Base-by-base conservation (phyloP, 1,140 invertebrate species). In the Luehdorfia chinensis region DNA sequence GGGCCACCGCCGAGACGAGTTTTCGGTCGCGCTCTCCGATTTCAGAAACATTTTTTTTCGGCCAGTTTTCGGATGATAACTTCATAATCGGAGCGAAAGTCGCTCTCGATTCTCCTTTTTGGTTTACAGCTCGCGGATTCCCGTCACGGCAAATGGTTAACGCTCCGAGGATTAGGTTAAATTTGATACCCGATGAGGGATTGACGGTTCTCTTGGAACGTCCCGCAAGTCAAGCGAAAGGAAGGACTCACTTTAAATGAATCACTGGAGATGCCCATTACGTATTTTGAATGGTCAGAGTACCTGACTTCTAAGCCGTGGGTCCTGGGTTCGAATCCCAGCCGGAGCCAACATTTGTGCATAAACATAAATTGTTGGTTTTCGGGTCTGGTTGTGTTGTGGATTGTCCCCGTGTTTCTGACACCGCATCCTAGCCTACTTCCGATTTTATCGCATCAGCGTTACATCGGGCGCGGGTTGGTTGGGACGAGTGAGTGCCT, bases 1-100 rank as follows among this genome's bases (percentile, higher is more conserved):
- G 55, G 59, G 59, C 73, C 69, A 74, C 78, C 73, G 70, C 63
- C 59, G 57, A 59, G 69, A 51, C 59, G 55, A 49, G 49, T 72
- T 78, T 73, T 66, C 47, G 61, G 57, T 47, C 43, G 32, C 36
- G 55, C 47, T 74, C 62, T 79, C 75, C 62, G 72, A 54, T 79
- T 83, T 76, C 75, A 69, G 53, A 61, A 54, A 50, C 27, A 32
- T 48, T 50, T 72, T 72, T 77, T 74, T 64, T 49, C 43, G 13
- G 47, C 34, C 60, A 46, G 1, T 43, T 28, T 43, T 43, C 4
- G 39, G 39, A 43, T 36, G 33, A 36, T 43, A 43, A 28, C 39
- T 43, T 28, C 23, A 43, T 43, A 43, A 43, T 43, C 39, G 25
- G 25, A 30, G 39, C 39, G 39, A 43, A 43, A 43, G 39, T 43